These are phyloP conservation scores for Tanytarsus gracilentus DNA, from an alignment of 2,888 invertebrate species.

Conservation along the genomic window DNA sequence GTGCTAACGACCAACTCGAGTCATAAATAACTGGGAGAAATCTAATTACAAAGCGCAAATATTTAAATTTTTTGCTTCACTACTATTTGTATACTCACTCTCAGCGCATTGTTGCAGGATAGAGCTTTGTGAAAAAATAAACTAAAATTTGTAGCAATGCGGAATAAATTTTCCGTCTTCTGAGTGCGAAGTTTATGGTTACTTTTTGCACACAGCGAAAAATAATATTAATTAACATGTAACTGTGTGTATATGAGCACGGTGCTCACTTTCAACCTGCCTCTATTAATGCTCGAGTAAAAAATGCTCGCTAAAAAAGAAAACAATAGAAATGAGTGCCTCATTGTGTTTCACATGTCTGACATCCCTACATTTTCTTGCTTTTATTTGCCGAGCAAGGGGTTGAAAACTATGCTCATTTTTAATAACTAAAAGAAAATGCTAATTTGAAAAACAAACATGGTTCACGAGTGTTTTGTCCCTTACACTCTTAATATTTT, in stretches of 20 bases:
- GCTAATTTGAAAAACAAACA: too few relatives aligned
- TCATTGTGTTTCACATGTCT: too few relatives aligned
- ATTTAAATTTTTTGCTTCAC: neutral
- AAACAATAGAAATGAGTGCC: too few relatives aligned
- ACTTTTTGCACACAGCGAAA: too few relatives aligned
- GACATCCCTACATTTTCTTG: too few relatives aligned
- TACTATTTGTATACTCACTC: neutral
- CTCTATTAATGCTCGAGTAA: neutral
- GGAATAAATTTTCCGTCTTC: neutral
- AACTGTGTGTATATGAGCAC: neutral
- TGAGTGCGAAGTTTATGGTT: neutral
- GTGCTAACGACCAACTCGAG: slow-evolving; percentile 6
- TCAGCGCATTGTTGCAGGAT: neutral
- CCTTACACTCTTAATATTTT: too few relatives aligned
- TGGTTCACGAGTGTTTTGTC: too few relatives aligned
- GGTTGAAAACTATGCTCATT: too few relatives aligned
- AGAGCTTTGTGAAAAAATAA: neutral
- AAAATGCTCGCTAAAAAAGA: too few relatives aligned
- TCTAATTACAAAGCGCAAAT: neutral
- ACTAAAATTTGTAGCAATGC: slow-evolving; percentile 3
- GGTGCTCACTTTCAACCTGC: neutral
- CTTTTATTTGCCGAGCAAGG: too few relatives aligned
- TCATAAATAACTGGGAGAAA: neutral
- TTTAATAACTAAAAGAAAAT: too few relatives aligned
- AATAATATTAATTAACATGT: slow-evolving; percentile 10